Base-by-base conservation (phyloP, 2,888 invertebrate genomes). In the Leucoma salicis region DNA sequence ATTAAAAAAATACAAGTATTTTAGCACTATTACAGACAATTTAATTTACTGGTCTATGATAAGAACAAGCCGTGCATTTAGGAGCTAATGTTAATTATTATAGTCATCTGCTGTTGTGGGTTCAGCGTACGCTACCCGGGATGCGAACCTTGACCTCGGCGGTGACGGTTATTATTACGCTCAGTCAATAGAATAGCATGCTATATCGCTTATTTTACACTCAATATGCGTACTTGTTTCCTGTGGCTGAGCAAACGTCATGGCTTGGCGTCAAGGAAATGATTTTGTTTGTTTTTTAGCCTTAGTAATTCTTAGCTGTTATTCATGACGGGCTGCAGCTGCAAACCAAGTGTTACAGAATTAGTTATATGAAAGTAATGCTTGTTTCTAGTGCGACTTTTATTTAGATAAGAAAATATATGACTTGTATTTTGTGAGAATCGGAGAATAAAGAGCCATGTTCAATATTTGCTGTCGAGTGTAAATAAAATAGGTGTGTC, bases 61-160 rank as follows among this genome's bases (percentile, higher is more conserved):
- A n/a, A n/a, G n/a, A n/a, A n/a, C n/a, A n/a, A n/a, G n/a, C n/a
- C n/a, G n/a, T n/a, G n/a, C n/a, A n/a, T n/a, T n/a, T n/a, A n/a
- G n/a, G n/a, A n/a, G n/a, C n/a, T n/a, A n/a, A n/a, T n/a, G n/a
- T n/a, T n/a, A n/a, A n/a, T 27, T 51, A 39, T 39, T 49, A 46
- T 49, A 35, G 35, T 63, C 46, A 47, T 49, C 55, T 58, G 37
- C 45, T 44, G 35, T 27, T 45, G 38, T n/a, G 57, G 59, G 58
- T 56, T 59, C 63, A 53, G 39, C 40, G 60, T 42, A 52, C 52
- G 53, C 53, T 48, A 53, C 40, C 27, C 58, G 68, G 67, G 74
- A 75, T 57, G 45, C 70, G 76, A 85, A 84, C 86, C 84, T 83
- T 87, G 85, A 84, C 78, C 85, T 71, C 73, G 56, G 53, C 64